Evolutionary conservation across 2,113 vertebrate species (phyloP).

Genomic region (Dicentrarchus labrax): DNA sequence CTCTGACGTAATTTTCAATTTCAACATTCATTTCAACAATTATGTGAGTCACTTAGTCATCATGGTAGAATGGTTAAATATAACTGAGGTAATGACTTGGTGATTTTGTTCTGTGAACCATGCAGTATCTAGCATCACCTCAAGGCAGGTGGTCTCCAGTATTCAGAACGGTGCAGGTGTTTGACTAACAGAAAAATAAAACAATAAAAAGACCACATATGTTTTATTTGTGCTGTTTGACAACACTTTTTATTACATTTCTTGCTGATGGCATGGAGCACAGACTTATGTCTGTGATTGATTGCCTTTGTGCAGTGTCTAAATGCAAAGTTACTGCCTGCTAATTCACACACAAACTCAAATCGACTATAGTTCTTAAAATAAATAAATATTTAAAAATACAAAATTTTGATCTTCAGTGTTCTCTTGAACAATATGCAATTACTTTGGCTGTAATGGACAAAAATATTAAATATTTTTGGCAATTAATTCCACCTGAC

Average conservation of each 20-base stretch:
- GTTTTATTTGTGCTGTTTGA: not conserved
- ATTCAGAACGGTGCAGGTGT: not conserved
- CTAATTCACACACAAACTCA: not conserved
- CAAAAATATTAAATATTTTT: too few species aligned
- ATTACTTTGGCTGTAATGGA: too few species aligned
- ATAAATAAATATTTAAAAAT: too few species aligned
- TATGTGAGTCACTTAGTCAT: slow-evolving; percentile 25
- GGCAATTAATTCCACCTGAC: too few species aligned
- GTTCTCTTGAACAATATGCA: too few species aligned
- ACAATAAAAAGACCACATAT: not conserved
- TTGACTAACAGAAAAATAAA: not conserved
- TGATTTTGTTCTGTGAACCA: slow-evolving; percentile 10
- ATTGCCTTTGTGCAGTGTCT: not conserved
- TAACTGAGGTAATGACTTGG: slow-evolving; percentile 47
- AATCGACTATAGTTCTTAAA: too few species aligned
- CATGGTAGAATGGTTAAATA: slow-evolving; percentile 38
- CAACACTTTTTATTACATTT: not conserved
- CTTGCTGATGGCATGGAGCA: not conserved
- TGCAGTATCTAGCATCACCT: not conserved
- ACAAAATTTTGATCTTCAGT: too few species aligned
- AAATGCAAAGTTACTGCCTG: not conserved
- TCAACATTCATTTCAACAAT: slow-evolving; percentile 12
- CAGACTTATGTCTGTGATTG: too few species aligned
- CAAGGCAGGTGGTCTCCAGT: slow-evolving; percentile 3
- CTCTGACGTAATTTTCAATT: slow-evolving; percentile 11